phyloP scores from a whole-genome alignment of 2,113 vertebrate species.

The Crotalus helleri region DNA sequence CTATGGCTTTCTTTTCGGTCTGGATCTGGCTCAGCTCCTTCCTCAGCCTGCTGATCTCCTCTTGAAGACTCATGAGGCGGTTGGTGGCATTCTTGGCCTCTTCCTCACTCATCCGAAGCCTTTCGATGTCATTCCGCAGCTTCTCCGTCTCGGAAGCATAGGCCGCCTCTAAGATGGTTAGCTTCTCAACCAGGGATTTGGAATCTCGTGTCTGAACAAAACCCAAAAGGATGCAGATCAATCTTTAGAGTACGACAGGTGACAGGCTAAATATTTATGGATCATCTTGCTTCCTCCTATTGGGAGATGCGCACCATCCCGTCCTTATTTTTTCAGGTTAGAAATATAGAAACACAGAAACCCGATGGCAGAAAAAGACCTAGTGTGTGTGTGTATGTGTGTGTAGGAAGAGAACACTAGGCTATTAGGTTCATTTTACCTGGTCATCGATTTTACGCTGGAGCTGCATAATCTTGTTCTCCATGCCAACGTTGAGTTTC shows the following conservation, averaged over 20 bases:
- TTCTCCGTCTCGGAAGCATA: constrained; percentile 83
- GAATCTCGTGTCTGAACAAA: constrained; percentile 84
- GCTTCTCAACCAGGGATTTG: constrained; percentile 77
- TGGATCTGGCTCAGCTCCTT: constrained; percentile 84
- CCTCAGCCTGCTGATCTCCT: constrained; percentile 85
- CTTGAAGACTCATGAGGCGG: constrained; percentile 80
- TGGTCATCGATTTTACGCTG: constrained; percentile 93
- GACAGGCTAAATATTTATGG: not conserved
- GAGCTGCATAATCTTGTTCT: constrained; percentile 99
- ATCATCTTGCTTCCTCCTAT: not conserved
- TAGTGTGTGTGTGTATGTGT: no score
- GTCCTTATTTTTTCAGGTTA: not conserved
- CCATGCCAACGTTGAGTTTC: constrained; percentile 96
- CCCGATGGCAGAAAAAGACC: no score
- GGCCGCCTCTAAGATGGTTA: constrained; percentile 75
- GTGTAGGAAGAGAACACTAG: no score
- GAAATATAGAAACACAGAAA: no score
- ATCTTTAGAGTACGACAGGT: not conserved
- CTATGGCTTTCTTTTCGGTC: constrained; percentile 89
- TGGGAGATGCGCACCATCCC: not conserved
- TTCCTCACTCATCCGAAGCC: constrained; percentile 84
- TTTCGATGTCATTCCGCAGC: constrained; percentile 78
- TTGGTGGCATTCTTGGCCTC: constrained; percentile 83
- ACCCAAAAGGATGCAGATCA: constrained; percentile 21
- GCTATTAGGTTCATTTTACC: constrained; percentile 64